A percentile compares a stretch with the other conserved stretches of the same genome.
Conservation (phyloP, 2,113 vertebrate genomes). For the Caloenas nicobarica region DNA sequence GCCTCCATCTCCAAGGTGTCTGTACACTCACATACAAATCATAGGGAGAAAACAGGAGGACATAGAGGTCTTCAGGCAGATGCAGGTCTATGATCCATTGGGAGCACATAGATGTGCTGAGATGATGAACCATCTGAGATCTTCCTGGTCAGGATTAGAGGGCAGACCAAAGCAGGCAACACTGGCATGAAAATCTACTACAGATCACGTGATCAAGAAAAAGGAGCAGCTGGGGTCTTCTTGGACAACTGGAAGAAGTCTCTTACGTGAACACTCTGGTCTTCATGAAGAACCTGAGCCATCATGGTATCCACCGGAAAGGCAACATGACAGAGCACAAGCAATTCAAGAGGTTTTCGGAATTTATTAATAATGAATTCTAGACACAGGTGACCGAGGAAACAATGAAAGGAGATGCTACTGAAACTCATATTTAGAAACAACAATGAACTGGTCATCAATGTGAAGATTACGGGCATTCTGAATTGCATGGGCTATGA, state of each 20-base stretch:
- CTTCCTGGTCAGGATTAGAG: not conserved
- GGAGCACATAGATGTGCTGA: not conserved
- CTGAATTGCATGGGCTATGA: not conserved
- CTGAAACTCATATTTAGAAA: not conserved
- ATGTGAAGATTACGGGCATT: not conserved
- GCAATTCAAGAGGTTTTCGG: not conserved
- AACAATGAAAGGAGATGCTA: not conserved
- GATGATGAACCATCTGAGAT: not conserved
- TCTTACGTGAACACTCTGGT: not conserved
- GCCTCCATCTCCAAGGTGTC: not conserved
- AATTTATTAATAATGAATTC: not conserved
- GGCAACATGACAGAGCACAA: not conserved
- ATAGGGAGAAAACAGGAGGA: not conserved
- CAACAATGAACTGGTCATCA: not conserved
- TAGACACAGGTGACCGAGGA: not conserved
- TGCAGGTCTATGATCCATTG: accelerated
- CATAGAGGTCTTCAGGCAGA: not conserved
- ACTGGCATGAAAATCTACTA: not conserved
- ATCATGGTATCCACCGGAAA: not conserved
- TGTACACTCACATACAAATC: not conserved
- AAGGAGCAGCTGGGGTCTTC: not conserved
- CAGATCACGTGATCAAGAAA: not conserved
- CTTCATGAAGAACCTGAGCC: not conserved
- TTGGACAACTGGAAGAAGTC: not conserved
- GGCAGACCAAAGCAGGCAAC: not conserved